Evolutionary conservation across 2,888 invertebrate genomes (phyloP).

Genomic region (Cataglyphis altisquamis): DNA sequence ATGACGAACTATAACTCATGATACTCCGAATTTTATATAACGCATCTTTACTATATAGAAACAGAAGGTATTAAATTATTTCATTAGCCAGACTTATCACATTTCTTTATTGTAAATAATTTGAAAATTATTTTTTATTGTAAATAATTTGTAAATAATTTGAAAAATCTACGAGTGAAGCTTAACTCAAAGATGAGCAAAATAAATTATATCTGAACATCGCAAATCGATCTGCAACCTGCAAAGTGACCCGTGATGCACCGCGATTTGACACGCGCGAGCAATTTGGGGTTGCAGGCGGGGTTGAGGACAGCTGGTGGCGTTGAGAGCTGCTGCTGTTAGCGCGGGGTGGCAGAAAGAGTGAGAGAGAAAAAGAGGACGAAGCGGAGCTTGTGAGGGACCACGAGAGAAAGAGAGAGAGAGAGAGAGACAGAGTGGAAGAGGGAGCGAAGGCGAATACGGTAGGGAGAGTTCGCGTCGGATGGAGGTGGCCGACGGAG

Average conservation of each 20-base stretch:
- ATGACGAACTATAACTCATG: background rate
- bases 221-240: conserved; percentile 50
- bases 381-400: conserved; percentile 38
- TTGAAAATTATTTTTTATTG: background rate
- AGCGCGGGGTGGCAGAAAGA: conserved; percentile 66
- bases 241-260: conserved; percentile 58
- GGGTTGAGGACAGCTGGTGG: conserved; percentile 75
- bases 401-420: conserved; percentile 51
- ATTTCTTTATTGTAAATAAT: conserved; percentile 3
- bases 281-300: conserved; percentile 54
- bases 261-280: conserved; percentile 58
- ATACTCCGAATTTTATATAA: background rate
- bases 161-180: background rate
- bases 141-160: conserved; percentile 18
- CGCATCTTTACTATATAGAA: background rate
- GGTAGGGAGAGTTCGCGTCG: conserved; percentile 56
- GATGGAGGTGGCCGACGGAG: conserved; percentile 58
- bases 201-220: conserved; percentile 34
- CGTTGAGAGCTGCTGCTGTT: conserved; percentile 74
- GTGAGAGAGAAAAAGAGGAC: conserved; percentile 42
- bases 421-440: conserved; percentile 54
- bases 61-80: background rate
- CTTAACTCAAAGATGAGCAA: background rate
- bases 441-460: conserved; percentile 57
- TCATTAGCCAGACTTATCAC: background rate